phyloP scores from a whole-genome alignment of 2,888 invertebrate genomes.

The Temnothorax ravouxi region DNA sequence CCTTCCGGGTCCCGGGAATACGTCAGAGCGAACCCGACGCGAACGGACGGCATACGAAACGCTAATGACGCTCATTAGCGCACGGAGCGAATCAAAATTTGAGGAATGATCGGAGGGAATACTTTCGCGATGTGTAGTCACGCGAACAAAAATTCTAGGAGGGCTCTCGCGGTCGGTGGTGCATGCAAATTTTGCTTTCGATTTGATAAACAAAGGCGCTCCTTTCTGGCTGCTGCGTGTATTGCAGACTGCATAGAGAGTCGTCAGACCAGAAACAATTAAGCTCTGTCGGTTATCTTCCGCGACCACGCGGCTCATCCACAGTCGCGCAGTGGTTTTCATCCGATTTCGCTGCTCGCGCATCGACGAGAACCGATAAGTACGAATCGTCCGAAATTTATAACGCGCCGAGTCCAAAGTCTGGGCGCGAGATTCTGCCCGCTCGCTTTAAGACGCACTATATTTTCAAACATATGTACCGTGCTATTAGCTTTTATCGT shows the following conservation, averaged over 20 bases:
- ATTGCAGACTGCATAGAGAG: constrained; percentile 79
- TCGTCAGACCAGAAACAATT: constrained; percentile 85
- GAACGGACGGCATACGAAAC: not conserved
- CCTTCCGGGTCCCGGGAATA: constrained; percentile 32
- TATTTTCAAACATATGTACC: not conserved
- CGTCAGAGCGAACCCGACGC: not conserved
- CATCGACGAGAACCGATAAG: not conserved
- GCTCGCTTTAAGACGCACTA: constrained; percentile 12
- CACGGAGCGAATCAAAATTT: constrained; percentile 38
- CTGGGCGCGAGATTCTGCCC: not conserved
- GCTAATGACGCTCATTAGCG: constrained; percentile 20
- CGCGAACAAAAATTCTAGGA: constrained; percentile 66
- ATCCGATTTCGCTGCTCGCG: constrained; percentile 38
- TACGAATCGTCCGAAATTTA: not conserved
- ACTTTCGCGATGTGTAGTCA: constrained; percentile 57
- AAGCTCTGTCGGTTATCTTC: constrained; percentile 82
- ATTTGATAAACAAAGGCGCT: constrained; percentile 76
- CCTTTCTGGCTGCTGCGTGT: constrained; percentile 71
- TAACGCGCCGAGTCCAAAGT: constrained; percentile 2
- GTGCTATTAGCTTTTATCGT: constrained; percentile 27
- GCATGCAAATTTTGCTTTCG: constrained; percentile 75
- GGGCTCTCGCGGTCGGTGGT: constrained; percentile 63
- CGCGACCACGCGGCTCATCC: constrained; percentile 77
- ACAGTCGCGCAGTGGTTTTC: constrained; percentile 68
- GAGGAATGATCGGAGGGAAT: constrained; percentile 57